Conservation (phyloP, 2,888 invertebrate species). For the Cistogaster globosa region DNA sequence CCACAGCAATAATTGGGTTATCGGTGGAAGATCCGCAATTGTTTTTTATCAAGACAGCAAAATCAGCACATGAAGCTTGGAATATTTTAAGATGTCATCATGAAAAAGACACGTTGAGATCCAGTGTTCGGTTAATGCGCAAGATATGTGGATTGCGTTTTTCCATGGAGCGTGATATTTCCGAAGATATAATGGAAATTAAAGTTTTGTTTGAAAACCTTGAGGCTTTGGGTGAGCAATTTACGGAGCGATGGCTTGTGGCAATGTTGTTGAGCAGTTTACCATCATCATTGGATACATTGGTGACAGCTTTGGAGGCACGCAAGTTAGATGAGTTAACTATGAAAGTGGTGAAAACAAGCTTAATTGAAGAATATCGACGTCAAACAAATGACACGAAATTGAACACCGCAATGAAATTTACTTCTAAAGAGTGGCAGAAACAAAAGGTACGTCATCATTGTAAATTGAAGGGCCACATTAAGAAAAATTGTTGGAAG, state of each 20-base stretch:
- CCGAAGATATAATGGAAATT: slow-evolving; percentile 11
- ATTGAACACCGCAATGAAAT: slow-evolving; percentile 1
- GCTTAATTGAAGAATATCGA: slow-evolving; percentile 14
- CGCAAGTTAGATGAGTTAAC: background rate
- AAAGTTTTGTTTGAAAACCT: slow-evolving; percentile 35
- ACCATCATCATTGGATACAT: slow-evolving; percentile 14
- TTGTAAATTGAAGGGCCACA: background rate
- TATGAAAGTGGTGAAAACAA: slow-evolving; percentile 9
- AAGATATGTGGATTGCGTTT: slow-evolving; percentile 21
- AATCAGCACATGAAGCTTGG: too few species aligned
- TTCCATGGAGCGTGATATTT: too few species aligned
- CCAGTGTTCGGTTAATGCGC: slow-evolving; percentile 30
- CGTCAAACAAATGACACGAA: slow-evolving; percentile 4
- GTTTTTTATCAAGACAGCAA: too few species aligned
- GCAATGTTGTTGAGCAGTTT: slow-evolving; percentile 33
- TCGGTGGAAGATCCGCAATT: background rate
- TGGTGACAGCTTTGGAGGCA: slow-evolving; percentile 16
- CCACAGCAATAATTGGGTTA: background rate
- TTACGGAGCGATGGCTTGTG: slow-evolving; percentile 28
- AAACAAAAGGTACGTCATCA: too few species aligned
- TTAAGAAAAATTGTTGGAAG: slow-evolving; percentile 12
- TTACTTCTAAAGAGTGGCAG: background rate
- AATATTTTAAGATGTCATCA: too few species aligned
- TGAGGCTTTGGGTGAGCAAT: background rate
- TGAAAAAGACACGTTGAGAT: slow-evolving; percentile 31